Evolutionary conservation across 2,797 vertebrate species (phyloP), one percentile per base, ranked within the genome.

Genomic region (Hydrocynus forskahlii): DNA sequence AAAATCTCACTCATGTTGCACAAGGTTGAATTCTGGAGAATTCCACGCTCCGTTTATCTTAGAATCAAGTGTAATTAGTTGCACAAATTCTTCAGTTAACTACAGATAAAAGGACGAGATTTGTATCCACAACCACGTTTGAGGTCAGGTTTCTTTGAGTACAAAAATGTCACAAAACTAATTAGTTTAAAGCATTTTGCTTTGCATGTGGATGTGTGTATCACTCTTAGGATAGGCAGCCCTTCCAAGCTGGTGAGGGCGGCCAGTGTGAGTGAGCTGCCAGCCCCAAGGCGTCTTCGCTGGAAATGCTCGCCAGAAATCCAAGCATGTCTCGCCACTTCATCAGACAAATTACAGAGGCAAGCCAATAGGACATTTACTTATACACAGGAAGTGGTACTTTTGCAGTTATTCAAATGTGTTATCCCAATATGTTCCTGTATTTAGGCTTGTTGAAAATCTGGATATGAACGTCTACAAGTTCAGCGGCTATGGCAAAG

Each of bases 281-380:
- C 96, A 0, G 95, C 96, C 8, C 98, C 97, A 38, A 93, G 96
- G 66, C 95, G 96, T 86, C 93, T 99, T 9, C 92, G 96, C 69
- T 99, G 98, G 98, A 99, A 99, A 88, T 97, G 96, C 64, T 96
- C 95, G 25, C 92, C 96, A 7, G 96, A 97, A 89, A 95, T 97
- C 78, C 96, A 96, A 86, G 92, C 93, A 69, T 92, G 91, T 71
- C 90, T 99, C 62, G 88, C 92, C 0, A 93, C 95, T 67, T 92
- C 97, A 1, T 93, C 94, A 75, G 96, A 97, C 85, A 97, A 94
- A 88, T 94, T 96, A 83, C 94, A 96, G 90, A 88, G 91, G 96
- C 95, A 94, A 84, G 79, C 35, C 48, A 64, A 68, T 13, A 64
- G n/a, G 5, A 77, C 9, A 68, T 14, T 16, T 59, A 54, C 40